These are phyloP conservation scores for Physella acuta DNA, from an alignment of 1,140 invertebrate species.

Conservation along the genomic window DNA sequence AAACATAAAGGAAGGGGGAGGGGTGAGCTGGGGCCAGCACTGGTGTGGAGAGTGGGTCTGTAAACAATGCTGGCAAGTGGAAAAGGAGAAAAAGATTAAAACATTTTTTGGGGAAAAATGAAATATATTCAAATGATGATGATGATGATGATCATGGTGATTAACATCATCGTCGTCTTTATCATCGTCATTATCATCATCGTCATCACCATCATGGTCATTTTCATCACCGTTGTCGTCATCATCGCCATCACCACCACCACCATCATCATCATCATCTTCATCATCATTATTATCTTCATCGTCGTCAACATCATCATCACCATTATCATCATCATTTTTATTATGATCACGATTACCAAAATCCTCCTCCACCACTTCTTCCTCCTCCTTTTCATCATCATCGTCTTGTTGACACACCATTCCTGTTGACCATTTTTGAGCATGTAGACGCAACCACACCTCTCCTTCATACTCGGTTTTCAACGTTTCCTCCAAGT, in stretches of 20 bases:
- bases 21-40: too few species aligned
- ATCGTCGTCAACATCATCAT: slow-evolving; percentile 2
- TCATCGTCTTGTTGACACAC: slow-evolving; percentile 3
- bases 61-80: too few species aligned
- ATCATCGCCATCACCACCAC: slow-evolving; percentile 6
- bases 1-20: too few species aligned
- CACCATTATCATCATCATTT: slow-evolving; percentile 2
- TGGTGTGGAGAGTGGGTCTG: too few species aligned
- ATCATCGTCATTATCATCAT: slow-evolving; percentile 7
- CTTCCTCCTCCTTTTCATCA: not conserved
- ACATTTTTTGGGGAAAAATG: too few species aligned
- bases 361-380: not conserved
- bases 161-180: slow-evolving; percentile 5
- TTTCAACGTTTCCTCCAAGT: too few species aligned
- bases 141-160: not conserved
- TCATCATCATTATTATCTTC: slow-evolving; percentile 5
- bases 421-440: not conserved
- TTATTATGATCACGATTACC: slow-evolving; percentile 5
- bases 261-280: slow-evolving; percentile 4
- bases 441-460: too few species aligned
- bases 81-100: too few species aligned
- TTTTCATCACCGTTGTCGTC: not conserved
- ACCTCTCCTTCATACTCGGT: too few species aligned
- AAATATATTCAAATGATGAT: too few species aligned
- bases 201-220: not conserved